Conservation (phyloP, 2,888 invertebrate species). For the Plebejus melissa region DNA sequence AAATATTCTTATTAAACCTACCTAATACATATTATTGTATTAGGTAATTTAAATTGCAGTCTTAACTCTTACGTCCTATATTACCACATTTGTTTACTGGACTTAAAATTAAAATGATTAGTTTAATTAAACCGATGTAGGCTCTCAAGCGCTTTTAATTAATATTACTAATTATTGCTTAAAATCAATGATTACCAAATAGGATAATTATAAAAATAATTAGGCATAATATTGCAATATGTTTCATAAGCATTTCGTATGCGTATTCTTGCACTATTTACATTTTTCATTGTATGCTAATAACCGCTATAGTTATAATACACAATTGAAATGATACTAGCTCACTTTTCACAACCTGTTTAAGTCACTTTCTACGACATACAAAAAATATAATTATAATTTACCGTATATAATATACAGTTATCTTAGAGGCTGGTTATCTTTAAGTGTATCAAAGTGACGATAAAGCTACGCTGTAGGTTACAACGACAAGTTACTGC, state of each 20-base stretch:
- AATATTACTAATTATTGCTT: neutral
- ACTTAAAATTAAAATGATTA: neutral
- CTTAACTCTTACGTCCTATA: neutral
- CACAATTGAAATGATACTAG: slow-evolving; percentile 22
- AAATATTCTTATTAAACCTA: no score
- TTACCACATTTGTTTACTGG: neutral
- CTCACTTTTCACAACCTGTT: slow-evolving; percentile 25
- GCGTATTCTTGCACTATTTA: neutral
- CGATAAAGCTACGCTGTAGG: neutral
- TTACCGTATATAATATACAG: slow-evolving; percentile 25
- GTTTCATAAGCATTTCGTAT: slow-evolving; percentile 2
- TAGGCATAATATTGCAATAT: neutral
- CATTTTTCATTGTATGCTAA: slow-evolving; percentile 21
- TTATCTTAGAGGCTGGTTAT: slow-evolving; percentile 15
- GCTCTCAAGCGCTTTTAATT: neutral
- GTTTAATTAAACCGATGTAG: neutral
- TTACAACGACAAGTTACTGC: neutral
- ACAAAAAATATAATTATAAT: slow-evolving; percentile 27
- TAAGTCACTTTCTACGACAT: slow-evolving; percentile 25
- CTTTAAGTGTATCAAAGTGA: neutral
- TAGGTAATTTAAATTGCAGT: neutral
- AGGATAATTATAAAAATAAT: slow-evolving; percentile 5
- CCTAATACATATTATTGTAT: no score
- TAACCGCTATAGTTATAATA: neutral
- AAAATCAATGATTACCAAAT: neutral